phyloP scores from a whole-genome alignment of 2,797 vertebrate genomes.

The Fratercula arctica region DNA sequence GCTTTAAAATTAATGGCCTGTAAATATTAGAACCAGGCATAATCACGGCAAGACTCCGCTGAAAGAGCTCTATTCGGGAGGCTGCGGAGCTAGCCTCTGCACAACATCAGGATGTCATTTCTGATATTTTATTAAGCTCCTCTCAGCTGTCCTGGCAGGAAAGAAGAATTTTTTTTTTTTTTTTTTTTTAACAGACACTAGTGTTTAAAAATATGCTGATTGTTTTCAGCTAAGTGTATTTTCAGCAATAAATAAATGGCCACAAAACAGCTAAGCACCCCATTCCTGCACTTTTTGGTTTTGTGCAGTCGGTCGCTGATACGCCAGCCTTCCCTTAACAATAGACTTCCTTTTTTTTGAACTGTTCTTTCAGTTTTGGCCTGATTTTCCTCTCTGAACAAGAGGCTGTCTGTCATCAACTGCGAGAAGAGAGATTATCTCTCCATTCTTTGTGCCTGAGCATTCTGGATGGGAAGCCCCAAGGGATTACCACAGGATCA shows the following conservation, averaged over 20 bases:
- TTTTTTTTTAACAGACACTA: neutral
- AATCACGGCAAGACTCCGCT: neutral
- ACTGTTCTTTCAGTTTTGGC: neutral
- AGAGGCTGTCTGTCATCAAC: neutral
- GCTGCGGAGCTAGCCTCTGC: neutral
- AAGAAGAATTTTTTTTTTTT: neutral
- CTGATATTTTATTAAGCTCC: neutral
- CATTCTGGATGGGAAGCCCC: neutral
- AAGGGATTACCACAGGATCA: neutral
- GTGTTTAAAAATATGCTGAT: neutral
- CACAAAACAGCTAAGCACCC: neutral
- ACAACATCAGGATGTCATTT: neutral
- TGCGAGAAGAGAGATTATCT: neutral
- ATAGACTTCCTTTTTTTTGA: neutral
- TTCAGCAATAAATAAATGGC: neutral
- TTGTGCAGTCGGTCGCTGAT: accelerated
- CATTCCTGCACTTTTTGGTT: accelerated
- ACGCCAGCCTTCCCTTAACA: neutral
- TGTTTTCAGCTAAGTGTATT: neutral
- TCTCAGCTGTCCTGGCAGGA: neutral
- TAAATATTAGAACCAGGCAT: neutral
- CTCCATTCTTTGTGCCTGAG: accelerated
- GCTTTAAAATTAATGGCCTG: neutral
- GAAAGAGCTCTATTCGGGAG: neutral
- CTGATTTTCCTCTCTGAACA: neutral